These are phyloP conservation scores for Perca fluviatilis DNA, from an alignment of 2,113 vertebrate genomes.

Conservation along the genomic window DNA sequence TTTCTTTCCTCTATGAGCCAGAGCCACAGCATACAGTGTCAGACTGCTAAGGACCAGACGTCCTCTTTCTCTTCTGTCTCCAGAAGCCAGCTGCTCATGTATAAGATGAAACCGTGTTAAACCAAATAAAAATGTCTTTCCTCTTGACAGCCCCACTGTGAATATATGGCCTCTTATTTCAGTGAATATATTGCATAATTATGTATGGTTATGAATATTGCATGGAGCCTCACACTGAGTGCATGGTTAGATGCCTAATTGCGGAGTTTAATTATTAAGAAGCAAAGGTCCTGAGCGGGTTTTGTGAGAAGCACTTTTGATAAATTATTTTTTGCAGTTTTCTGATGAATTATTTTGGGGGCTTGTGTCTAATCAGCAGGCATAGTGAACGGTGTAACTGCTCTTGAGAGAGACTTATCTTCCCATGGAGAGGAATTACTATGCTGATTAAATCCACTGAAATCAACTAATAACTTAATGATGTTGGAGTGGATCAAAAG, in stretches of 20 bases:
- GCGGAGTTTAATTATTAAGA: conserved; percentile 90
- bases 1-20: conserved; percentile 35
- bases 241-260: conserved; percentile 86
- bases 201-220: conserved; percentile 87
- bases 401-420: conserved; percentile 88
- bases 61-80: conserved; percentile 61
- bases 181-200: conserved; percentile 86
- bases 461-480: conserved; percentile 87
- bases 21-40: conserved; percentile 42
- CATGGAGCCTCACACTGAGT: conserved; percentile 83
- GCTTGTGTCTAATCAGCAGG: conserved; percentile 88
- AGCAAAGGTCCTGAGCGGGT: conserved; percentile 83
- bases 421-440: conserved; percentile 87
- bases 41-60: conserved; percentile 59
- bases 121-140: conserved; percentile 86
- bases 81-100: conserved; percentile 73
- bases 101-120: conserved; percentile 82
- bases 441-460: conserved; percentile 89
- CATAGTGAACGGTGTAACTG: conserved; percentile 88
- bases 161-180: conserved; percentile 83
- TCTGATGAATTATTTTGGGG: conserved; percentile 89
- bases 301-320: conserved; percentile 87
- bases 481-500: conserved; percentile 78
- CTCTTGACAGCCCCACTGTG: conserved; percentile 80
- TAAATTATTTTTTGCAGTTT: conserved; percentile 91